These are phyloP conservation scores for Geococcyx californianus DNA, from an alignment of 2,113 vertebrate genomes.

Conservation along the genomic window DNA sequence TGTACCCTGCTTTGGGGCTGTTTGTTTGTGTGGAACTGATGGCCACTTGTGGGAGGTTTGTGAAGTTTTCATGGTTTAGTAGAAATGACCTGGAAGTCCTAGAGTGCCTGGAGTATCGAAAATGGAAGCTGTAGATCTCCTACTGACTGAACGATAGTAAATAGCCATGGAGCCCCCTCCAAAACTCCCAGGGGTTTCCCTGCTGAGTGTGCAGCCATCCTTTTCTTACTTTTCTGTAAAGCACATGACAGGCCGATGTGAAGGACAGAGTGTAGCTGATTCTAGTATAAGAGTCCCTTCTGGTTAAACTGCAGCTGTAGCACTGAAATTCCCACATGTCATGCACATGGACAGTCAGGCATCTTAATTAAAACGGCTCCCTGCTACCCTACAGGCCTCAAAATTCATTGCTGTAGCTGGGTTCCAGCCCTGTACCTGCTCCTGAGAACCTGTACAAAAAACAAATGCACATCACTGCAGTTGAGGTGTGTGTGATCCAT, in stretches of 20 bases:
- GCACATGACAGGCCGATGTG: fast-evolving
- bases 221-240: not conserved
- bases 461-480: fast-evolving
- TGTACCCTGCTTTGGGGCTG: not conserved
- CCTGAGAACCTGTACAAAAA: not conserved
- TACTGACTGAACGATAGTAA: not conserved
- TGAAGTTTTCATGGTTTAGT: not conserved
- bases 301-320: not conserved
- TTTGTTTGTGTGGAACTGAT: not conserved
- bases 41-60: not conserved
- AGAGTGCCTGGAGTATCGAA: not conserved
- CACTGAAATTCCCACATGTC: not conserved
- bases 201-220: not conserved
- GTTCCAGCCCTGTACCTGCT: not conserved
- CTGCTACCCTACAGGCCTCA: not conserved
- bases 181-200: not conserved
- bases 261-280: not conserved
- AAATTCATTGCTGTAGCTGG: not conserved
- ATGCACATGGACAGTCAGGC: not conserved
- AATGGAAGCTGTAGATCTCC: not conserved
- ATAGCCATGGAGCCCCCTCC: not conserved
- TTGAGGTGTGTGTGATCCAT: not conserved
- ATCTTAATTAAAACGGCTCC: not conserved
- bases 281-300: not conserved
- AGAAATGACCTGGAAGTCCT: not conserved